Conservation (phyloP, 1,140 invertebrate genomes). For the Grapholita molesta region DNA sequence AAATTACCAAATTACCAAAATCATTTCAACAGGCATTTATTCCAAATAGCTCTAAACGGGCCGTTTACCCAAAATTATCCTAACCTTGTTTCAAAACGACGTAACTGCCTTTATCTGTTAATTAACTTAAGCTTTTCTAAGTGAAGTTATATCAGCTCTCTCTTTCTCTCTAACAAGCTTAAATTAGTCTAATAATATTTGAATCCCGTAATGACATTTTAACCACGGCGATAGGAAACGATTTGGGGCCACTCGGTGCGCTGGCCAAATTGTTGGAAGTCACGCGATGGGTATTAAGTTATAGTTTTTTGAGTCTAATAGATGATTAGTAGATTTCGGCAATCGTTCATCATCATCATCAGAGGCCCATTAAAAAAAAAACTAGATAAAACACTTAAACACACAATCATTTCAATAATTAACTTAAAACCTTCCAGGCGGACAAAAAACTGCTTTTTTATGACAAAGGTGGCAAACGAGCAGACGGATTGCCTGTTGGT, state of each 20-base stretch:
- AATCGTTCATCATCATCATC: too few relatives aligned
- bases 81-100: not conserved
- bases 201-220: conserved; percentile 3
- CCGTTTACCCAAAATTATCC: not conserved
- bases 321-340: not conserved
- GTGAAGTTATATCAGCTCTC: not conserved
- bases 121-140: not conserved
- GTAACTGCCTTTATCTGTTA: not conserved
- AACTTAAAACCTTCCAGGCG: too few relatives aligned
- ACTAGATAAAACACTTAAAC: too few relatives aligned
- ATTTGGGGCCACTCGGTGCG: not conserved
- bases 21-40: not conserved
- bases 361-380: too few relatives aligned
- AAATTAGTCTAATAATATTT: not conserved
- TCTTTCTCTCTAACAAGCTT: not conserved
- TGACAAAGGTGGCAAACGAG: too few relatives aligned
- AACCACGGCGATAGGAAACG: conserved; percentile 4
- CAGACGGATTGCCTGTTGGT: too few relatives aligned
- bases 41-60: not conserved
- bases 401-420: too few relatives aligned
- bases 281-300: not conserved
- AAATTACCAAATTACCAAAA: not conserved
- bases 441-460: too few relatives aligned
- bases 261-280: not conserved
- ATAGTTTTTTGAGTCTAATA: not conserved